Base-by-base conservation (phyloP, 2,797 vertebrate species). In the Scolopax bukidnonensis region DNA sequence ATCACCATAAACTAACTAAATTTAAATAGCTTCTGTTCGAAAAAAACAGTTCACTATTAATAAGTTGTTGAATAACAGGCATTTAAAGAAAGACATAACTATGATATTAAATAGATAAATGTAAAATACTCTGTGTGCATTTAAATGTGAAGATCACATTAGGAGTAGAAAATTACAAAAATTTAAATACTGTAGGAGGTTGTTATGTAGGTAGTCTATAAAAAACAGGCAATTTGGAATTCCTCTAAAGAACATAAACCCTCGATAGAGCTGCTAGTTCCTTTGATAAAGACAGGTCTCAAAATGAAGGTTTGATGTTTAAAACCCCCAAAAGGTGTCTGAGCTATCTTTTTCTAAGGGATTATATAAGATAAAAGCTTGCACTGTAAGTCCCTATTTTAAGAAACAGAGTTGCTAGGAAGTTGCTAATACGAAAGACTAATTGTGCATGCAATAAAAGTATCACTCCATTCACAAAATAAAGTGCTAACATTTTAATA, bases 241-340 rank as follows among this genome's bases (percentile, higher is more conserved):
- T 97, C 59, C 64, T 96, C 88, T 95, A 95, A 97, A 97, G 97
- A 97, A 97, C 97, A 96, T 97, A 97, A 97, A 97, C 84, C 92
- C 93, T 89, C 96, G 93, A 92, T 95, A 97, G 93, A 97, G 69
- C 85, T 97, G 92, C 96, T 97, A 96, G 94, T 96, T 97, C 85
- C 83, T 97, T 96, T 96, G 94, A 97, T 96, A 97, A 96, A 96
- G 96, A 97, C 94, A 97, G 94, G 92, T 97, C 95, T 98, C 96
- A 94, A 96, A 93, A 96, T 96, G 90, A 97, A 96, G 96, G 89
- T 97, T 98, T 98, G 96, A 97, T 97, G 97, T 97, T 95, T 97
- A 97, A 96, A 98, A 96, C 84, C 96, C 82, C 81, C 93, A 71
- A 93, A 96, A 97, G 95, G 94, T 97, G 89, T 96, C 96, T 97